Evolutionary conservation across 2,888 invertebrate species (phyloP).

Genomic region (Microplitis manilae): DNA sequence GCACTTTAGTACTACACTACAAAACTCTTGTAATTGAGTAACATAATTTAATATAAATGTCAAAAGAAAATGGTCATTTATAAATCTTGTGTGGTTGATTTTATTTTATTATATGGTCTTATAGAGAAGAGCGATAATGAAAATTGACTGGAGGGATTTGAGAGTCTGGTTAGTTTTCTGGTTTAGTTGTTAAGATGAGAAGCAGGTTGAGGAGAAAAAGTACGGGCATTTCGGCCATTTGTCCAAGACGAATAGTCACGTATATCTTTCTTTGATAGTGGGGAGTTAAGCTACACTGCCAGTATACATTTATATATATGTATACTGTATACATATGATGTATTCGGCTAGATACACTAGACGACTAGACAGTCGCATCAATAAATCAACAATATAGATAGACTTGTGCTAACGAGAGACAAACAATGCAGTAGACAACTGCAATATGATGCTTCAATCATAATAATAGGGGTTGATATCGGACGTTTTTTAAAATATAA

Average conservation of each 20-base stretch:
- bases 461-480: background rate
- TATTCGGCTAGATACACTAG: background rate
- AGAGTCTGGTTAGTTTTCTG: constrained; percentile 1
- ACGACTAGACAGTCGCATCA: constrained; percentile 1
- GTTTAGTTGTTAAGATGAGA: background rate
- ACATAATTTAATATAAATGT: background rate
- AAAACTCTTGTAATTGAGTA: background rate
- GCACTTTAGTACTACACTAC: background rate
- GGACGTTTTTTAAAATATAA: background rate
- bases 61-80: background rate
- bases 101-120: background rate
- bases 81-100: background rate
- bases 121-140: background rate
- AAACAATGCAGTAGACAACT: background rate
- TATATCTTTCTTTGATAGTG: constrained; percentile 1
- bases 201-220: background rate
- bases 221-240: background rate
- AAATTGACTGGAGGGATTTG: background rate
- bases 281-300: background rate
- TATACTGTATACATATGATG: background rate
- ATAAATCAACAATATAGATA: constrained; percentile 1
- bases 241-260: background rate
- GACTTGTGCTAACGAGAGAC: background rate
- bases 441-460: background rate
- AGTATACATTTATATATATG: background rate